These are phyloP conservation scores for Harpagifer antarcticus DNA, from an alignment of 2,797 vertebrate genomes.

Conservation along the genomic window DNA sequence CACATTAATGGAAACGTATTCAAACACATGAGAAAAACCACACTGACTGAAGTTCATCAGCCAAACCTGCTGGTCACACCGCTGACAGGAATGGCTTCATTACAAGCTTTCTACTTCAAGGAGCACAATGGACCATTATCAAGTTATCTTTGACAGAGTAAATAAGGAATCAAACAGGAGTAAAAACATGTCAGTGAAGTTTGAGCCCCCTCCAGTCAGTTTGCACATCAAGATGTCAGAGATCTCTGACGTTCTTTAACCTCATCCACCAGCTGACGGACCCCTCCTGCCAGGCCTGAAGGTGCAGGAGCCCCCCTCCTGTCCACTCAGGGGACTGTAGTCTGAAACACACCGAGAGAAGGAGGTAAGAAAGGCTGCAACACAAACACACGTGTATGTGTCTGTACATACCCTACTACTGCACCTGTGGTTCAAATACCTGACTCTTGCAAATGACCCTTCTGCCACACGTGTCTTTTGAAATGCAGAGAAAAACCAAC, in stretches of 20 bases:
- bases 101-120: conserved; percentile 80
- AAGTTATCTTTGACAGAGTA: background rate
- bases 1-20: background rate
- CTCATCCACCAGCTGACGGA: conserved; percentile 93
- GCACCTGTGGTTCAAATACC: too few relatives aligned
- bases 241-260: conserved; percentile 86
- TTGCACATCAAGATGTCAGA: conserved; percentile 44
- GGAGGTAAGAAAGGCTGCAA: background rate
- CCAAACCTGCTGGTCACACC: conserved; percentile 88
- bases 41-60: conserved; percentile 79
- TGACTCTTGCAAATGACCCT: too few relatives aligned
- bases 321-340: conserved; percentile 91
- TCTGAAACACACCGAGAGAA: conserved; percentile 76
- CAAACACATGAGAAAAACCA: conserved; percentile 14
- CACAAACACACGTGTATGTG: too few relatives aligned
- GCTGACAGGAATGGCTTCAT: conserved; percentile 94
- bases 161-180: conserved; percentile 1
- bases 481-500: too few relatives aligned
- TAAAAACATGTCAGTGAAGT: background rate
- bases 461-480: too few relatives aligned
- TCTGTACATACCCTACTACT: too few relatives aligned
- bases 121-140: conserved; percentile 8
- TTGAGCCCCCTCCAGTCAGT: conserved; percentile 60
- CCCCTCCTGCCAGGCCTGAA: conserved; percentile 93
- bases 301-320: conserved; percentile 88